Conservation (phyloP, 2,797 vertebrate genomes). For the Catamblyrhynchus diadema region DNA sequence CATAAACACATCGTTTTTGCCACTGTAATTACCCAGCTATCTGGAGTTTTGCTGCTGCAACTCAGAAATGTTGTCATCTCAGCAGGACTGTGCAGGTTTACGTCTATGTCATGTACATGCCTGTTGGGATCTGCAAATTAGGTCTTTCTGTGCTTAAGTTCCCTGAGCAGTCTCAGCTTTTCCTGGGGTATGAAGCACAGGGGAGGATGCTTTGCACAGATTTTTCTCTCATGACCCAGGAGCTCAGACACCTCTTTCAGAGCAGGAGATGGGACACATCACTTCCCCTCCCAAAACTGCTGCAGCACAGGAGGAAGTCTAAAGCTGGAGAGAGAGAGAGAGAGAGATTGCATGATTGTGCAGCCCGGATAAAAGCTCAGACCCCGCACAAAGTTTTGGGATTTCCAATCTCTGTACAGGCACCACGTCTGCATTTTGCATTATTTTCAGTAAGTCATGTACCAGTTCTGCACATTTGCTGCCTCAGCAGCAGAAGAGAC, state of each 20-base stretch:
- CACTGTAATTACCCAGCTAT: constrained; percentile 51
- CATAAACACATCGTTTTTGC: constrained; percentile 29
- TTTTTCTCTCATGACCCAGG: neutral
- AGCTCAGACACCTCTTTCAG: neutral
- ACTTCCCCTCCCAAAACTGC: neutral
- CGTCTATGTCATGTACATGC: neutral
- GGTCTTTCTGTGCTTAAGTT: neutral
- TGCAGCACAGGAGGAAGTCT: neutral
- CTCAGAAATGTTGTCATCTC: constrained; percentile 43
- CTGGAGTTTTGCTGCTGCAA: constrained; percentile 14
- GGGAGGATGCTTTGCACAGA: neutral
- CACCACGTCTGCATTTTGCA: neutral
- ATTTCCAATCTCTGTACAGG: neutral
- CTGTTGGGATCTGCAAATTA: constrained; percentile 61
- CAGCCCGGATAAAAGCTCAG: neutral
- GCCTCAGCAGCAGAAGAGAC: neutral
- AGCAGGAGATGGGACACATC: neutral
- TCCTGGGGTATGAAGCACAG: neutral
- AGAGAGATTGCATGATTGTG: neutral
- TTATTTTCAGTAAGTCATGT: neutral
- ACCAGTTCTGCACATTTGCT: neutral
- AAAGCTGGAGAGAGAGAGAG: neutral
- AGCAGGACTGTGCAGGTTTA: constrained; percentile 31
- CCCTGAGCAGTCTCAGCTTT: neutral
- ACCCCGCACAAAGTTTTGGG: neutral